These are phyloP conservation scores for Limanda limanda DNA, from an alignment of 2,113 vertebrate species.

Conservation along the genomic window DNA sequence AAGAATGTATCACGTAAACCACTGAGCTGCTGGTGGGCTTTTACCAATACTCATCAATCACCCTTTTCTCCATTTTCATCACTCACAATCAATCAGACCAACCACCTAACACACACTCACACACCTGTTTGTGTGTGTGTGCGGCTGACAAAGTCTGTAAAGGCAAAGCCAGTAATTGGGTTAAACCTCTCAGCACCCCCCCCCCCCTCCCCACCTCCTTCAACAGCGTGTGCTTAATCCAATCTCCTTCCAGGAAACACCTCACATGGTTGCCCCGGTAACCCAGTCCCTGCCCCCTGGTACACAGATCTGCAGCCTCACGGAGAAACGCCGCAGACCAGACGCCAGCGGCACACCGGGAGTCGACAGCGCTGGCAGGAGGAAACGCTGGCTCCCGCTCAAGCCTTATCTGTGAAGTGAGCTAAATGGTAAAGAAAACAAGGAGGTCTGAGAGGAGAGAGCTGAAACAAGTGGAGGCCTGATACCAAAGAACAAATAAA, in stretches of 20 bases:
- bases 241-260: constrained; percentile 60
- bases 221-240: constrained; percentile 62
- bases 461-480: too few relatives aligned
- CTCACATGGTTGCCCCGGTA: constrained; percentile 71
- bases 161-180: constrained; percentile 54
- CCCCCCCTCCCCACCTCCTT: background rate
- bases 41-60: constrained; percentile 45
- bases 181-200: constrained; percentile 60
- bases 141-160: background rate
- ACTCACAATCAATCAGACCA: constrained; percentile 53
- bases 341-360: too few relatives aligned
- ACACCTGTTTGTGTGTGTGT: constrained; percentile 6
- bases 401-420: too few relatives aligned
- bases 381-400: too few relatives aligned
- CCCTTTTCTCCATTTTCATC: constrained; percentile 45
- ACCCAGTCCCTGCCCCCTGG: constrained; percentile 47
- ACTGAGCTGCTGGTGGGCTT: constrained; percentile 8
- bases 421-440: too few relatives aligned
- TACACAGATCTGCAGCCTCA: constrained; percentile 22
- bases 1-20: background rate
- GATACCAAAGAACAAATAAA: too few relatives aligned
- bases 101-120: background rate
- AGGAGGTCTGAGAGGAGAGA: too few relatives aligned
- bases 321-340: too few relatives aligned
- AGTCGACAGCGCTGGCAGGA: too few relatives aligned